These are phyloP conservation scores for Platerodrilus igneus DNA, from an alignment of 2,888 invertebrate genomes.

Conservation along the genomic window DNA sequence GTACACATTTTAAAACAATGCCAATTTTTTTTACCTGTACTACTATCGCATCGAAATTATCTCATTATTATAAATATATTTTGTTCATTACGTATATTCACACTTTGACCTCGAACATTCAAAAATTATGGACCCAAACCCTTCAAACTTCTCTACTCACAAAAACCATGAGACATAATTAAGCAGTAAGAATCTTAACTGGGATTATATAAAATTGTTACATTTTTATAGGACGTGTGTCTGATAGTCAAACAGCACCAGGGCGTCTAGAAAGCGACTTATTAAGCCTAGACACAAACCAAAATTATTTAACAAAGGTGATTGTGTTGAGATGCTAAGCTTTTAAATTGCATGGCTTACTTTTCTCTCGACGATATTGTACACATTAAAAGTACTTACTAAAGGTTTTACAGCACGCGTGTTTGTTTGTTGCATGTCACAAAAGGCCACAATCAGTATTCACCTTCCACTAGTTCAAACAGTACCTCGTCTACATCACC, in stretches of 20 bases:
- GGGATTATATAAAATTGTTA: too few relatives aligned
- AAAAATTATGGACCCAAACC: too few relatives aligned
- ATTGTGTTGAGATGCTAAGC: conserved; percentile 16
- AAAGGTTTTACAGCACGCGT: conserved; percentile 34
- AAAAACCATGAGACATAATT: too few relatives aligned
- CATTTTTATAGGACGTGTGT: conserved; percentile 30
- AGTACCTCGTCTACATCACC: conserved; percentile 32
- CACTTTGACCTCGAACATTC: too few relatives aligned
- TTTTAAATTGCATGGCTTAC: conserved; percentile 4
- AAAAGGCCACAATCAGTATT: conserved; percentile 34
- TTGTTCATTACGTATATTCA: too few relatives aligned
- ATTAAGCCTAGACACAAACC: conserved; percentile 19
- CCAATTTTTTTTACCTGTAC: too few relatives aligned
- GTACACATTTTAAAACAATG: too few relatives aligned
- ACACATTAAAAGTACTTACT: neutral
- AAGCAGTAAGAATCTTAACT: too few relatives aligned
- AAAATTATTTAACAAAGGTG: conserved; percentile 20
- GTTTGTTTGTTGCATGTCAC: conserved; percentile 39
- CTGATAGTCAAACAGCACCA: conserved; percentile 48
- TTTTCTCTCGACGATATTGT: conserved; percentile 7
- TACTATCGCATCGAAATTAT: too few relatives aligned
- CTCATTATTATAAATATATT: too few relatives aligned
- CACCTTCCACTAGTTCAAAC: conserved; percentile 35
- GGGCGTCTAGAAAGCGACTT: conserved; percentile 40
- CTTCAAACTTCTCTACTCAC: too few relatives aligned